Evolutionary conservation across 2,888 invertebrate species (phyloP).

Genomic region (Macrosoma leucophasiata): DNA sequence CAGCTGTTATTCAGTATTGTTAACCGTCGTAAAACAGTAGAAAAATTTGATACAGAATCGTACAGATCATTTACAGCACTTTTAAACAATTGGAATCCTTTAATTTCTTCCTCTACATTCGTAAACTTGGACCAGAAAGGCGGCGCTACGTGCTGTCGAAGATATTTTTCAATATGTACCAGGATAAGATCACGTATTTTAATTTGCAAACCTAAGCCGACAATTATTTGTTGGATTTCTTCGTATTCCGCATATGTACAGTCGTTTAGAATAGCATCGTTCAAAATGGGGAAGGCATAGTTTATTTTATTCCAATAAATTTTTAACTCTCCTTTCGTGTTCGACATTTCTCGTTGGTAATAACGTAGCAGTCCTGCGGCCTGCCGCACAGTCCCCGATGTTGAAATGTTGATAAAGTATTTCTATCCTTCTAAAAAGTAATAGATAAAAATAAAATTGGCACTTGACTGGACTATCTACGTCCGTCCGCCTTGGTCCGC

Average conservation of each 20-base stretch:
- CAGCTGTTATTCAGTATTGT: slow-evolving; percentile 66
- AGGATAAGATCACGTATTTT: slow-evolving; percentile 61
- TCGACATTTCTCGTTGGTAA: too few relatives aligned
- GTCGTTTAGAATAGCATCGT: slow-evolving; percentile 50
- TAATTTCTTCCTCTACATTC: slow-evolving; percentile 64
- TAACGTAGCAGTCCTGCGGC: too few relatives aligned
- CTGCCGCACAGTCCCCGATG: too few relatives aligned
- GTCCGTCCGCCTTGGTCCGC: too few relatives aligned
- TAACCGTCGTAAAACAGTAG: slow-evolving; percentile 73
- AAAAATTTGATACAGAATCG: slow-evolving; percentile 70
- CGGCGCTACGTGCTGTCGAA: slow-evolving; percentile 77
- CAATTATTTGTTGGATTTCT: slow-evolving; percentile 56
- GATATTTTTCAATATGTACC: slow-evolving; percentile 73
- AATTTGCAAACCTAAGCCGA: slow-evolving; percentile 50
- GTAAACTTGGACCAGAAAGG: slow-evolving; percentile 80
- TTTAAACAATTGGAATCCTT: slow-evolving; percentile 80
- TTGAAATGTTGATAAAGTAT: too few relatives aligned
- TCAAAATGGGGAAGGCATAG: slow-evolving; percentile 65
- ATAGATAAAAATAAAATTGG: too few relatives aligned
- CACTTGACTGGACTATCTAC: too few relatives aligned
- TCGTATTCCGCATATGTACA: slow-evolving; percentile 55
- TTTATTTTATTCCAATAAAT: slow-evolving; percentile 62
- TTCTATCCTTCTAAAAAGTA: too few relatives aligned
- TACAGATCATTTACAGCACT: slow-evolving; percentile 80
- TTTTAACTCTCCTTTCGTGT: slow-evolving; percentile 49